Evolutionary conservation across 2,113 vertebrate species (phyloP).

Genomic region (Cryptomyrus ogoouensis): DNA sequence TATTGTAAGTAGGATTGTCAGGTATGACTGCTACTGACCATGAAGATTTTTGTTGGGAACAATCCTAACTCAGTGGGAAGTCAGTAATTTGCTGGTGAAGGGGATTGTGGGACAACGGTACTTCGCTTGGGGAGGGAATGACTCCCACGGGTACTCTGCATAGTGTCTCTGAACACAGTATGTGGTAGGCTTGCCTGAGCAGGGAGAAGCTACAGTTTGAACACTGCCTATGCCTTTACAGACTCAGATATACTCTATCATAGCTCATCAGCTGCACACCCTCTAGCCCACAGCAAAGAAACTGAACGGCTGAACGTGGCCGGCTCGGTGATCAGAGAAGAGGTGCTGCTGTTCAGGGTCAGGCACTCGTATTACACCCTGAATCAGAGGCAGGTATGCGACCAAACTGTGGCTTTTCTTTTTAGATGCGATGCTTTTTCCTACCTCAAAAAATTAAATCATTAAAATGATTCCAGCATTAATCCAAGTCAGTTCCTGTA

Average conservation of each 20-base stretch:
- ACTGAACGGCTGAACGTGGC: not conserved
- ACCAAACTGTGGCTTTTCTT: not conserved
- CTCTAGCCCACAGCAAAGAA: not conserved
- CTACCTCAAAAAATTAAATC: not conserved
- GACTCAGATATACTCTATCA: not conserved
- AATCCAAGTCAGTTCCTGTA: not conserved
- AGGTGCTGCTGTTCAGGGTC: not conserved
- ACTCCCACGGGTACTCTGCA: not conserved
- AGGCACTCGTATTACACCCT: not conserved
- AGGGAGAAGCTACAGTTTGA: not conserved
- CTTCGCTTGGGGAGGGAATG: not conserved
- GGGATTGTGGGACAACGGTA: not conserved
- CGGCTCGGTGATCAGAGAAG: not conserved
- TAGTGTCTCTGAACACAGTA: not conserved
- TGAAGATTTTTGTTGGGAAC: not conserved
- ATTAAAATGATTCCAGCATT: not conserved
- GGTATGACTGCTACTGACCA: not conserved
- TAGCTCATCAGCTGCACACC: not conserved
- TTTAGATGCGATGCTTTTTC: not conserved
- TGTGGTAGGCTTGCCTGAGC: not conserved
- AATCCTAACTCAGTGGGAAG: not conserved
- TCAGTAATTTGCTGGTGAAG: not conserved
- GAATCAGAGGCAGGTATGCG: not conserved
- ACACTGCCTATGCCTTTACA: not conserved
- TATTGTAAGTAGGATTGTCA: not conserved